Conservation (phyloP, 2,888 invertebrate species). For the Teleogryllus oceanicus region DNA sequence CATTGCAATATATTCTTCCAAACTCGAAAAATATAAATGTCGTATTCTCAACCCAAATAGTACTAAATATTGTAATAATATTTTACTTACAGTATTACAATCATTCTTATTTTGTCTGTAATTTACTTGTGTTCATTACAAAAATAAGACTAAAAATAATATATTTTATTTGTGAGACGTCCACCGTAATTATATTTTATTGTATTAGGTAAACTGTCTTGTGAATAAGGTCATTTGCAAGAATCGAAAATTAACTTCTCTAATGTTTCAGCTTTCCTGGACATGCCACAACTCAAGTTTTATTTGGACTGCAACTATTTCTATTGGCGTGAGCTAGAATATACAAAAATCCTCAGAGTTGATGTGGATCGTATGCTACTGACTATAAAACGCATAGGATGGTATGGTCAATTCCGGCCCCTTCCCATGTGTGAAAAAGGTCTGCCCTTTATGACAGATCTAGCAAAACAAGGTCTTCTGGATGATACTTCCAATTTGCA, state of each 20-base stretch:
- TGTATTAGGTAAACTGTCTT: background rate
- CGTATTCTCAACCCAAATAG: too few species aligned
- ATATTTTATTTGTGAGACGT: background rate
- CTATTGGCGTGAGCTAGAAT: background rate
- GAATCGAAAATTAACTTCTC: background rate
- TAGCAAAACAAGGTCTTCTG: too few species aligned
- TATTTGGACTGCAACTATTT: background rate
- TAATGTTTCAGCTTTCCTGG: background rate
- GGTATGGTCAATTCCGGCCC: too few species aligned
- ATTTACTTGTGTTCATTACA: background rate
- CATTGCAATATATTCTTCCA: too few species aligned
- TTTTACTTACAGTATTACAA: too few species aligned
- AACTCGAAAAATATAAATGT: too few species aligned
- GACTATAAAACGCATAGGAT: too few species aligned
- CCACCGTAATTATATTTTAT: background rate
- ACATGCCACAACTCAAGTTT: constrained; percentile 1
- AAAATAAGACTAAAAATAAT: background rate
- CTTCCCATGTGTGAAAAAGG: too few species aligned
- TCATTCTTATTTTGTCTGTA: background rate
- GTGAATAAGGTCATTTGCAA: background rate
- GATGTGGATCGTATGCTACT: background rate
- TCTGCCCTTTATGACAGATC: too few species aligned
- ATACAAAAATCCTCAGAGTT: background rate
- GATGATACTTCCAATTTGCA: too few species aligned
- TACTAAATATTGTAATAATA: too few species aligned